These are phyloP conservation scores for Pyrrhosoma nymphula DNA, from an alignment of 2,888 invertebrate genomes.

Conservation along the genomic window DNA sequence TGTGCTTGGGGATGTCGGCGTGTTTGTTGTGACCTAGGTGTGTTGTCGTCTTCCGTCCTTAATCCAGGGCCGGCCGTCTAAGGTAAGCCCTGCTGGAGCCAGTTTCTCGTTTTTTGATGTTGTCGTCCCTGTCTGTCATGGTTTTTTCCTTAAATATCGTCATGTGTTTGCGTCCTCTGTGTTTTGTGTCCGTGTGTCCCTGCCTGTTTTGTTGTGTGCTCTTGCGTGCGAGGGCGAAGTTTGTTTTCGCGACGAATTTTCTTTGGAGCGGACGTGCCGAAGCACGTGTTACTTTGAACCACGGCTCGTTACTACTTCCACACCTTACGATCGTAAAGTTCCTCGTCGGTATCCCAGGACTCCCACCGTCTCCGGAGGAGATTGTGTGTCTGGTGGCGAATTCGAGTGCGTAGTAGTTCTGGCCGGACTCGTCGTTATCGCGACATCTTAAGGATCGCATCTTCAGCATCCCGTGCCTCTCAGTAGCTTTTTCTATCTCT, in stretches of 20 bases:
- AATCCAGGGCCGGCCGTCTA: constrained; percentile 38
- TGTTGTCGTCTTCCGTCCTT: constrained; percentile 46
- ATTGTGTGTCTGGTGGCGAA: constrained; percentile 7
- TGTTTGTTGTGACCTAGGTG: constrained; percentile 62
- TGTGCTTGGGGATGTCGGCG: constrained; percentile 54
- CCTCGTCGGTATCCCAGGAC: not conserved
- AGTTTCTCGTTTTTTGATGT: not conserved
- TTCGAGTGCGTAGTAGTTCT: not conserved
- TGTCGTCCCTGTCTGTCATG: not conserved
- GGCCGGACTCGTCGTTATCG: not conserved
- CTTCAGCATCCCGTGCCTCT: not conserved
- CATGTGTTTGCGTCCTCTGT: not conserved
- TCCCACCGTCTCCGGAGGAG: not conserved
- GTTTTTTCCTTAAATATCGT: not conserved
- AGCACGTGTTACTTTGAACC: not conserved
- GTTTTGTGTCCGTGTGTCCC: constrained; percentile 20
- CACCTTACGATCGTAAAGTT: too few species aligned
- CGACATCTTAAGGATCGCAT: not conserved
- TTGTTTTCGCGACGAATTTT: not conserved
- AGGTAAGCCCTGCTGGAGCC: constrained; percentile 52
- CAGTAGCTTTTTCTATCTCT: not conserved
- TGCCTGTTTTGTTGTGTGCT: not conserved
- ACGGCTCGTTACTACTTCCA: too few species aligned
- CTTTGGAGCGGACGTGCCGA: not conserved
- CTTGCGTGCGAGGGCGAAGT: not conserved